Base-by-base conservation (phyloP, 2,797 vertebrate genomes). In the Rhinoraja longicauda region DNA sequence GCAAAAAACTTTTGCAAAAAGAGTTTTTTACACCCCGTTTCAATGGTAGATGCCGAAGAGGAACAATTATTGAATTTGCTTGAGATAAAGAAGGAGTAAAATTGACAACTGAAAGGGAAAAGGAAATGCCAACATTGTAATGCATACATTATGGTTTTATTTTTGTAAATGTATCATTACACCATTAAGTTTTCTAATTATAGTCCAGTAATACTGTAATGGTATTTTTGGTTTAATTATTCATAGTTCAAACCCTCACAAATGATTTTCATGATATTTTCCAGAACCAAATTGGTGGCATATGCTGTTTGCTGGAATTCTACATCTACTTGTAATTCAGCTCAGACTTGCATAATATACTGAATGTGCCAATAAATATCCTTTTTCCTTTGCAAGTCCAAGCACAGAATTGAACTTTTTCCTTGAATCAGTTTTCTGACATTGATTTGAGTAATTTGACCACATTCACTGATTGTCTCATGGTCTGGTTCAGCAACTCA, bases 91-190 rank as follows among this genome's bases (percentile, higher is more conserved):
- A 53, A n/a, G 10, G 53, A 92, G 57, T 39, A 45, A 13, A 70
- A 10, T 70, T 75, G 90, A 75, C 70, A 92, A 92, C 90, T 92
- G 6, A 1, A 45, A 81, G 45, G 67, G 88, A 73, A 92, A 75
- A 92, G 70, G 67, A 75, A 92, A 92, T 92, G 70, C 53, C 90
- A 92, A 29, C 90, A 73, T 92, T 73, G 90, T 75, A 70, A 75
- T 70, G 75, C 39, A 53, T 92, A 12, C 36, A 53, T 53, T 24
- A 70, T 92, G 70, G 70, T 75, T 92, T 75, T 91, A 75, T 92
- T 75, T 92, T 45, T 73, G 70, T 26, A 57, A 92, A 57, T 19
- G 15, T 15, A 26, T 70, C 45, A 92, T 92, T 92, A 92, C 90
- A 92, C 29, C 90, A 75, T 92, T 92, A 92, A 73, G 70, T 36